Percentiles rank a stretch among this genome's conserved stretches.
phyloP scores from a whole-genome alignment of 2,113 vertebrate genomes.

The Fregata magnificens region DNA sequence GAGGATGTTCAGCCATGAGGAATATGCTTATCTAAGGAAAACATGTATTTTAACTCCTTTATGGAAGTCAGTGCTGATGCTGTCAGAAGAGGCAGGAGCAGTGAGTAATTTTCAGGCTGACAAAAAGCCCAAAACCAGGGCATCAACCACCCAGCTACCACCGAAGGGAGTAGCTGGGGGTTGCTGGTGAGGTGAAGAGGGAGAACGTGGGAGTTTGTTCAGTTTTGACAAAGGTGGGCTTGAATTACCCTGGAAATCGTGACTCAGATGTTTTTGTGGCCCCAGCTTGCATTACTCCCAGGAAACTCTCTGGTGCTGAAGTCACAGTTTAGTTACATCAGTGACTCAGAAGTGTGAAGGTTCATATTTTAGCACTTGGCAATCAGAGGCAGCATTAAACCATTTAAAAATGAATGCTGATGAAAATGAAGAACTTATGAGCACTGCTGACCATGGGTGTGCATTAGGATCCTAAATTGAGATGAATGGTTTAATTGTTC shows the following conservation, averaged over 20 bases:
- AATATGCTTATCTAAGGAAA: background rate
- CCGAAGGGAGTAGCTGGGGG: background rate
- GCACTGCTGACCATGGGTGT: constrained; percentile 70
- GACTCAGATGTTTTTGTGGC: constrained; percentile 85
- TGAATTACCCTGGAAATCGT: constrained; percentile 81
- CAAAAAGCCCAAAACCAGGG: background rate
- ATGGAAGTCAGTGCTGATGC: background rate
- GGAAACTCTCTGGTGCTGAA: constrained; percentile 85
- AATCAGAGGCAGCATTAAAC: constrained; percentile 81
- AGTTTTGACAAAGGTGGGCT: constrained; percentile 83
- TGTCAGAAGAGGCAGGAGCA: background rate
- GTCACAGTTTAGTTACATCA: constrained; percentile 88
- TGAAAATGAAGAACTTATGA: constrained; percentile 75
- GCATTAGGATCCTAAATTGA: constrained; percentile 69
- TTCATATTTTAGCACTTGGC: constrained; percentile 95
- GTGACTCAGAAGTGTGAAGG: constrained; percentile 97
- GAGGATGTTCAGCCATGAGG: background rate
- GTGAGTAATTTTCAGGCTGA: background rate
- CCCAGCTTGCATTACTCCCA: constrained; percentile 82
- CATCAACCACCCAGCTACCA: background rate
- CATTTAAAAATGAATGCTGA: constrained; percentile 78
- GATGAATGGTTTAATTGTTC: constrained; percentile 41
- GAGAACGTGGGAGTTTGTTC: constrained; percentile 45
- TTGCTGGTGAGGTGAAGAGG: background rate
- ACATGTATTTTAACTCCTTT: background rate